A percentile compares a stretch with the other conserved stretches of the same genome.
These are phyloP conservation scores for Daubentonia madagascariensis DNA, from an alignment of 2,113 vertebrate species.

Conservation along the genomic window DNA sequence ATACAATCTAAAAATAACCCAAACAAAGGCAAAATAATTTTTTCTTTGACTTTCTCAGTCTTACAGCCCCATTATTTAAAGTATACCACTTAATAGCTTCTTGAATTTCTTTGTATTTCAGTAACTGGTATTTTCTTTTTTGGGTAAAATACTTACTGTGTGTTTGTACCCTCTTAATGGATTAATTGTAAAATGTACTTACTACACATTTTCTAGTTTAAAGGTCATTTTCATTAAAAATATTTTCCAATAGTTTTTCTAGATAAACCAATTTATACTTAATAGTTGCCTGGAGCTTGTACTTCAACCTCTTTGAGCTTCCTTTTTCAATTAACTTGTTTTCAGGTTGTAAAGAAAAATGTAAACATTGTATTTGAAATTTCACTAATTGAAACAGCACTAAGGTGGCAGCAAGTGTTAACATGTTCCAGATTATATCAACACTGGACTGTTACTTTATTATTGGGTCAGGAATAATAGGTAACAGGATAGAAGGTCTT, in stretches of 20 bases:
- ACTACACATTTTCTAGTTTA: background rate
- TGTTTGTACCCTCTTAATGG: background rate
- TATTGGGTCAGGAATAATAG: background rate
- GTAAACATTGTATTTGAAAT: background rate
- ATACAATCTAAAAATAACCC: background rate
- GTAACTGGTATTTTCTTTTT: background rate
- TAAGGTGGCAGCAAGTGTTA: conserved; percentile 13
- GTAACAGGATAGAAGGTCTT: background rate
- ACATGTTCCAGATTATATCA: background rate
- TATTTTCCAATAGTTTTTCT: background rate
- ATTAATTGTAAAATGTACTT: background rate
- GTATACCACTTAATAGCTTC: background rate
- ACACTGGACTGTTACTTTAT: background rate
- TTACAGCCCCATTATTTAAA: background rate
- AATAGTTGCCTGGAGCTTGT: background rate
- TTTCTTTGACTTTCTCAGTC: background rate
- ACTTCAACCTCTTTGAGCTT: background rate
- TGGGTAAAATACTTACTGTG: background rate
- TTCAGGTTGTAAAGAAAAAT: background rate
- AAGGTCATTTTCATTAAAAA: conserved; percentile 1
- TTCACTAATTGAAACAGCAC: background rate
- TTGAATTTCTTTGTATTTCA: background rate
- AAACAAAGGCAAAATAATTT: background rate
- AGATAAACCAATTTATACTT: background rate
- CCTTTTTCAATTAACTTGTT: background rate